These are phyloP conservation scores for Epizoanthus fatuus DNA, from an alignment of 92 coral and sea anemone species.

Conservation along the genomic window DNA sequence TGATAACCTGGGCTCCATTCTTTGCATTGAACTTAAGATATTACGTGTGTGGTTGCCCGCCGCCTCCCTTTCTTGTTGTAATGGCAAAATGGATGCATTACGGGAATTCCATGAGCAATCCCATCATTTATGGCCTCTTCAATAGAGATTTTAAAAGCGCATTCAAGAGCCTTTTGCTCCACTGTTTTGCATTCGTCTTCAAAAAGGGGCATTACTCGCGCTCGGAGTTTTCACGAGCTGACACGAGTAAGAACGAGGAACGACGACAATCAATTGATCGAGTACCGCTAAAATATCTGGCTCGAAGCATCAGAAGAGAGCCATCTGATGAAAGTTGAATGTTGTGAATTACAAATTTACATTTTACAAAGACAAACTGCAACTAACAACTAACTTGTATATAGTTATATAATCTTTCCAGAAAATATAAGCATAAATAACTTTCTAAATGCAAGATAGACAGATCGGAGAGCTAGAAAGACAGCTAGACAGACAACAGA, in stretches of 20 bases:
- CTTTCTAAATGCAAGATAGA: too few relatives aligned
- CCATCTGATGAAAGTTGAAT: too few relatives aligned
- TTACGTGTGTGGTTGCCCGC: constrained; percentile 70
- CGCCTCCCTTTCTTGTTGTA: constrained; percentile 77
- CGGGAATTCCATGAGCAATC: constrained; percentile 92
- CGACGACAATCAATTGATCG: neutral
- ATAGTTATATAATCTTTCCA: too few relatives aligned
- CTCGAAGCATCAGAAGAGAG: too few relatives aligned
- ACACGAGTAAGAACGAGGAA: constrained; percentile 4
- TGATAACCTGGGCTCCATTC: constrained; percentile 98
- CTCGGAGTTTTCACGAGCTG: constrained; percentile 28
- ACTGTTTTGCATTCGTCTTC: constrained; percentile 51
- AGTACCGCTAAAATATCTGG: too few relatives aligned
- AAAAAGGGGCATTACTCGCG: neutral
- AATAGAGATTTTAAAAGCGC: constrained; percentile 91
- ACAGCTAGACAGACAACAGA: too few relatives aligned
- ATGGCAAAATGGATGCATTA: constrained; percentile 96
- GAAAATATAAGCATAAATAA: too few relatives aligned
- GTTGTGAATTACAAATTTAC: too few relatives aligned
- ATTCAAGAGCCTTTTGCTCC: constrained; percentile 76
- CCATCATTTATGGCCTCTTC: constrained; percentile 94
- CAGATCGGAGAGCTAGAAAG: too few relatives aligned
- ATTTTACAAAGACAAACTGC: too few relatives aligned
- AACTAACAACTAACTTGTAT: too few relatives aligned
- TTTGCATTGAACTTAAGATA: constrained; percentile 85